Evolutionary conservation across 2,888 invertebrate genomes (phyloP).

Genomic region (Exephanes ischioxanthus): DNA sequence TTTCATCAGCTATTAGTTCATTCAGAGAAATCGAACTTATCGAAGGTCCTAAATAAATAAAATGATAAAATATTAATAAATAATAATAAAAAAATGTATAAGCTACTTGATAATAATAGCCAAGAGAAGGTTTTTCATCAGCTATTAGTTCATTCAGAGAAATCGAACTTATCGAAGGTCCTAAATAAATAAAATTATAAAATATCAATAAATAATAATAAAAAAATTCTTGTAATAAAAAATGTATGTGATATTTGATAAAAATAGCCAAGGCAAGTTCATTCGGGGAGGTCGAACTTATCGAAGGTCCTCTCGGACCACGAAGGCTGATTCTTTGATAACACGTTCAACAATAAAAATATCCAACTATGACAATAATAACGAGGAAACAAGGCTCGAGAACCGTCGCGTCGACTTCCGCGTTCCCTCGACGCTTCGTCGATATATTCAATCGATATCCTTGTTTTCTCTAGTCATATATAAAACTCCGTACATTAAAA

Average conservation of each 20-base stretch:
- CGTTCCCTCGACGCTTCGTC: constrained; percentile 14
- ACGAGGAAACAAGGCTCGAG: constrained; percentile 3
- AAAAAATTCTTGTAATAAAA: too few relatives aligned
- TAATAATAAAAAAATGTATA: too few relatives aligned
- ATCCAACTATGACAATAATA: constrained; percentile 15
- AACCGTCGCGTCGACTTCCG: constrained; percentile 18
- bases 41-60: neutral
- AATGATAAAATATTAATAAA: too few relatives aligned
- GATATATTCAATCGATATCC: constrained; percentile 15
- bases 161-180: too few relatives aligned
- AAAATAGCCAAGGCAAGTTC: neutral
- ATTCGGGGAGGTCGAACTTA: neutral
- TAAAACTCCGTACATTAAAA: constrained; percentile 6
- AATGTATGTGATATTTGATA: neutral
- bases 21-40: neutral
- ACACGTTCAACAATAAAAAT: constrained; percentile 15
- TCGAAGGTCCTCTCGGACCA: neutral
- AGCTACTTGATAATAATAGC: too few relatives aligned
- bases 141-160: too few relatives aligned
- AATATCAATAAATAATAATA: too few relatives aligned
- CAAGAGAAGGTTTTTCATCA: too few relatives aligned
- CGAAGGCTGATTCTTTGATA: constrained; percentile 12
- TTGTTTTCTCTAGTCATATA: constrained; percentile 27
- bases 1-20: neutral
- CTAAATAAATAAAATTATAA: too few relatives aligned